These are phyloP conservation scores for Eumaeus atala DNA, from an alignment of 1,140 invertebrate genomes.

Conservation along the genomic window DNA sequence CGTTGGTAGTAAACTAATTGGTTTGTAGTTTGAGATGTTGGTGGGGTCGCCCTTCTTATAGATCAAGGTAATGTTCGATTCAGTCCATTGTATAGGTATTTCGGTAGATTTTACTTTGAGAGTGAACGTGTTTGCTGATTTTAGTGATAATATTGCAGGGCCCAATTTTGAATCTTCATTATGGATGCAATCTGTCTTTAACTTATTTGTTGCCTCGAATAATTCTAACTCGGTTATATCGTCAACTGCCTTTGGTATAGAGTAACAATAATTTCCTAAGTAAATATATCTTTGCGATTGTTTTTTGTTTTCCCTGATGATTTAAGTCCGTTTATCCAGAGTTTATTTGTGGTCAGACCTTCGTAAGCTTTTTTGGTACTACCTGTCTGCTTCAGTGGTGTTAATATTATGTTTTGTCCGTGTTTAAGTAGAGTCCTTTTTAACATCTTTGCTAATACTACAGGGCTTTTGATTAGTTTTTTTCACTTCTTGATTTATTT, in stretches of 20 bases:
- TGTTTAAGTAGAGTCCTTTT: too few species aligned
- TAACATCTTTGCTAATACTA: too few species aligned
- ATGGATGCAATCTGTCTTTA: background rate
- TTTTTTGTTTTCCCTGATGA: too few species aligned
- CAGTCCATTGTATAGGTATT: constrained; percentile 9
- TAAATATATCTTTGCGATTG: too few species aligned
- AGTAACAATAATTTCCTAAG: too few species aligned
- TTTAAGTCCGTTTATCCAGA: too few species aligned
- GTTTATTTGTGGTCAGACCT: constrained; percentile 5
- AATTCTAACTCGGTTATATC: too few species aligned
- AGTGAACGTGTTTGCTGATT: background rate
- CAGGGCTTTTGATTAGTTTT: too few species aligned
- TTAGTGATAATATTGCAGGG: background rate
- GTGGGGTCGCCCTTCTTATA: background rate
- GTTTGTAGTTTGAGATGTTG: background rate
- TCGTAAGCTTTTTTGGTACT: constrained; percentile 4
- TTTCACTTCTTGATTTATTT: too few species aligned
- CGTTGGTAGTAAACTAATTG: background rate
- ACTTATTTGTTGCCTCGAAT: background rate
- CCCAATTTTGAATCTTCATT: background rate
- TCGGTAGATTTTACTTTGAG: background rate
- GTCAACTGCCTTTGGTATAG: too few species aligned
- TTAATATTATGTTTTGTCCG: too few species aligned
- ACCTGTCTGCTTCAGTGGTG: too few species aligned
- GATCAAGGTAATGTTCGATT: constrained; percentile 4